Base-by-base conservation (phyloP, 1,140 invertebrate species). In the Diachasmimorpha longicaudata region DNA sequence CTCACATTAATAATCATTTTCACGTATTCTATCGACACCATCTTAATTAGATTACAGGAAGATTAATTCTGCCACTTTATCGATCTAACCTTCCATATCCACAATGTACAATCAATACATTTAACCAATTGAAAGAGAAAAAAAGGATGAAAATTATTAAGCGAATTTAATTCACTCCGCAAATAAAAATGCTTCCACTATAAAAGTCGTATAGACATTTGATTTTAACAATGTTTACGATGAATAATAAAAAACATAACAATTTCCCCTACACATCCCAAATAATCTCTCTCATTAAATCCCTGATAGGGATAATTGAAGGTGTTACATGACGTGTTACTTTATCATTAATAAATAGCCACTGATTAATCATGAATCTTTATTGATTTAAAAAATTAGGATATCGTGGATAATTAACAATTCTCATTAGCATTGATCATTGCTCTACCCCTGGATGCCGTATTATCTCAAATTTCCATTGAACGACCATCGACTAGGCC, bases 1-100 rank as follows among this genome's bases (percentile, higher is more conserved):
- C 52, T 58, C n/a, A 75, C 13, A 77, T 72, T 52, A 37, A 77
- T 23, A n/a, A 25, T 46, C 39, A 14, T 67, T 39, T 14, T 70
- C 25, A 52, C 42, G 67, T 37, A 46, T 25, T 25, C 19, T 25
- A 23, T 48, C 4, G 36, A 11, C 66, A 48, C 37, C 74, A 70
- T 44, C n/a, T 23, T 69, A 39, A 37, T 67, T 25, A 52, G 48
- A 52, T 9, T 52, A 52, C 16, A 52, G 48, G 48, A 52, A 52
- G 48, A 52, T 52, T 52, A 19, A 52, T 52, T n/a, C n/a, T 9
- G 16, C 14, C 16, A 52, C 48, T 19, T 42, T 11, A 42, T 13
- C 39, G 4, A 42, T 13, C 9, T 1, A 42, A 42, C 4, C 39
- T 52, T 52, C 6, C 19, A n/a, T 52, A 52, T 52, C 19, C 48